Conservation (phyloP, 1,140 invertebrate genomes). For the Galleria mellonella region DNA sequence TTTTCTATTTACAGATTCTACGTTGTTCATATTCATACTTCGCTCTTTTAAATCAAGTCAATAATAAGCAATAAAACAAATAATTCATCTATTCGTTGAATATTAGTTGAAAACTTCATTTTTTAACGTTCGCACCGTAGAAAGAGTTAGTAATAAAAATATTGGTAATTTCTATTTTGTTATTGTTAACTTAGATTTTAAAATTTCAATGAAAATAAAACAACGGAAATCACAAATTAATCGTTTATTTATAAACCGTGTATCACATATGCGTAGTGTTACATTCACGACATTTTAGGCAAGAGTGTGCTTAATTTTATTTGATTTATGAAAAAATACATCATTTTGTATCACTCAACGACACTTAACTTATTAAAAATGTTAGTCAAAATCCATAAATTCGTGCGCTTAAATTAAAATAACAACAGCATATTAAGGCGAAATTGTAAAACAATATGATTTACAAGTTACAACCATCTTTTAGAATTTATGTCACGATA, state of each 20-base stretch:
- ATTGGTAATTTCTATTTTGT: too few relatives aligned
- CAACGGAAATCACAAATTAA: constrained; percentile 44
- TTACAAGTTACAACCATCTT: constrained; percentile 35
- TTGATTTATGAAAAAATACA: constrained; percentile 66
- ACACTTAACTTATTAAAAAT: constrained; percentile 42
- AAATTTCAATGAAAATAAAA: too few relatives aligned
- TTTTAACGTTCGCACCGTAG: too few relatives aligned
- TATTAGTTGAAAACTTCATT: too few relatives aligned
- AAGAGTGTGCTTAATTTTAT: constrained; percentile 63
- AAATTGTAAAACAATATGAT: constrained; percentile 26
- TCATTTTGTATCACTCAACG: constrained; percentile 44
- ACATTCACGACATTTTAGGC: constrained; percentile 65
- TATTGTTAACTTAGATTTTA: too few relatives aligned
- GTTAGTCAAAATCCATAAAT: constrained; percentile 43
- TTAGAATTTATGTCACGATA: constrained; percentile 21
- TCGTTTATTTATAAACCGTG: constrained; percentile 68
- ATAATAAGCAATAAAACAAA: constrained; percentile 25
- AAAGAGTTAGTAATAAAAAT: too few relatives aligned
- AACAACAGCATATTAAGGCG: constrained; percentile 34
- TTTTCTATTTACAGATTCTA: constrained; percentile 55
- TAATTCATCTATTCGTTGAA: too few relatives aligned
- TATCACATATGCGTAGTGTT: constrained; percentile 70
- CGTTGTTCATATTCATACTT: constrained; percentile 69
- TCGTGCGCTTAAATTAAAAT: constrained; percentile 50
- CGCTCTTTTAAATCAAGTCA: constrained; percentile 62